phyloP scores from a whole-genome alignment of 2,888 invertebrate species.

The Stenurella melanura region DNA sequence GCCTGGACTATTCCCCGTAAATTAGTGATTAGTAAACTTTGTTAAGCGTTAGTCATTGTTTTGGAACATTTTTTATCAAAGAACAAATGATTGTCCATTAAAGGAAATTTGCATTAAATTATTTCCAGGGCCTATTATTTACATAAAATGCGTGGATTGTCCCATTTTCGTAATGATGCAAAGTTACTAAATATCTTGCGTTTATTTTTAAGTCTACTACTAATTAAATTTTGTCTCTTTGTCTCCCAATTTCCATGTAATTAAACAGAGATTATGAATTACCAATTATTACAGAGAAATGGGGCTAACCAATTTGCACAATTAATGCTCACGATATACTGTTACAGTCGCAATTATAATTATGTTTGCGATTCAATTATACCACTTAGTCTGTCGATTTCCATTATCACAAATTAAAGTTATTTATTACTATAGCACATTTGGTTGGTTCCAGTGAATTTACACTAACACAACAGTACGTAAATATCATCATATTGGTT shows the following conservation, averaged over 20 bases:
- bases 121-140: no score
- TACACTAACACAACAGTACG: conserved; percentile 70
- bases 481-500: conserved; percentile 82
- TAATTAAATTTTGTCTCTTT: background rate
- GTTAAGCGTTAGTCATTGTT: no score
- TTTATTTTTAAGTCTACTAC: background rate
- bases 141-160: no score
- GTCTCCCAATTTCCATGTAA: background rate
- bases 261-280: background rate
- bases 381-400: conserved; percentile 8
- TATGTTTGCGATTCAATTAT: conserved; percentile 16
- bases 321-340: background rate
- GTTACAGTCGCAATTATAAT: conserved; percentile 13
- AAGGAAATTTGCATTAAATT: no score
- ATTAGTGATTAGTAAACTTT: no score
- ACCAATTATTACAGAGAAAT: background rate
- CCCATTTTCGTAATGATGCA: background rate
- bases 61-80: no score
- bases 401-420: conserved; percentile 1
- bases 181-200: background rate
- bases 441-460: conserved; percentile 61
- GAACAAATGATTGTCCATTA: no score
- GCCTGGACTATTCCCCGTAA: no score
- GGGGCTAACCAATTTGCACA: conserved; percentile 1
- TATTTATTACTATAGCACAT: conserved; percentile 21